Conservation (phyloP, 2,113 vertebrate species). For the Pseudorectes ferrugineus region DNA sequence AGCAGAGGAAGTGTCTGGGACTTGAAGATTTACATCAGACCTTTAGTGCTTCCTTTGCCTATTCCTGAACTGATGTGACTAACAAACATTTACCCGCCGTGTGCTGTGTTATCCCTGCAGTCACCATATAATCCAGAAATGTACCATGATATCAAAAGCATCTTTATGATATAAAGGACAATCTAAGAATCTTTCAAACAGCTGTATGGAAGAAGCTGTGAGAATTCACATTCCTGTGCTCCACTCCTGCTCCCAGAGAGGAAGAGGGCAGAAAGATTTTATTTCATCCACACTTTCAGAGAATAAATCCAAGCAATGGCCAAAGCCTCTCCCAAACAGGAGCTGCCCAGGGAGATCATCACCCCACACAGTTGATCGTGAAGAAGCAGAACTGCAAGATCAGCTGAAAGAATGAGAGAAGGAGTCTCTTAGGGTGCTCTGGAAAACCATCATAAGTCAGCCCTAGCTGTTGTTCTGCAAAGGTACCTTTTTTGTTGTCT, state of each 20-base stretch:
- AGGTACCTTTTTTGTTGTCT: background rate
- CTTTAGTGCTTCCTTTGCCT: background rate
- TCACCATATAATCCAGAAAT: background rate
- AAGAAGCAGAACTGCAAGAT: background rate
- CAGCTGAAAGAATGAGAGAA: background rate
- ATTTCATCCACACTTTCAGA: background rate
- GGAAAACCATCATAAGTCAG: background rate
- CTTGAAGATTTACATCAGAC: background rate
- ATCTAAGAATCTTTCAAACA: background rate
- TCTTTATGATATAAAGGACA: background rate
- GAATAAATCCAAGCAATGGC: background rate
- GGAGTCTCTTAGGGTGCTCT: background rate
- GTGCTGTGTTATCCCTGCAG: background rate
- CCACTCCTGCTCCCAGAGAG: background rate
- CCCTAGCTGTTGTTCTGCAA: background rate
- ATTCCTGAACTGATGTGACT: background rate
- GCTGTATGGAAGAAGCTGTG: background rate
- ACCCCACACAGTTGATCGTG: background rate
- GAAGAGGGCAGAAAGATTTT: background rate
- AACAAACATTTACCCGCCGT: background rate
- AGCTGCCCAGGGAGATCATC: background rate
- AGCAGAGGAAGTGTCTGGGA: background rate
- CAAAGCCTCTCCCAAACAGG: background rate
- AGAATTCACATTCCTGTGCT: background rate
- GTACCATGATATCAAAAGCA: background rate